Base-by-base conservation (phyloP, 2,113 vertebrate species). In the Philantomba maxwellii region DNA sequence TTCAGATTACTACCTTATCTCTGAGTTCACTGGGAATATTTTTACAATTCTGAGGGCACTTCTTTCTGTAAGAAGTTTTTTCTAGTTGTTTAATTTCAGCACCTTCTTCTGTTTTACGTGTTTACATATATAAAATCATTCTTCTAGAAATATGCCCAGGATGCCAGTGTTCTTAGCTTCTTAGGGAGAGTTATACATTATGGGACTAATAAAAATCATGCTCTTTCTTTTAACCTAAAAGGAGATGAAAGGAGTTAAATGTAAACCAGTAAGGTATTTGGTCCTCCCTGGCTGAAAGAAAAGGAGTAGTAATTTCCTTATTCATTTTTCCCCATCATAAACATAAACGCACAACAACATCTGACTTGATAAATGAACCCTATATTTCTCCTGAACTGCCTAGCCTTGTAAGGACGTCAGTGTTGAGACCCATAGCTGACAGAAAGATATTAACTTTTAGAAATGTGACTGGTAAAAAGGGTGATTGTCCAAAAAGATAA, bases 401-500 rank as follows among this genome's bases (percentile, higher is more conserved):
- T 53, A 53, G 4, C 84, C 80, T 97, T 91, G 9, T 28, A 85
- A n/a, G 13, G 43, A 51, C 6, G 26, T 55, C 51, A 47, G 8
- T 36, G 6, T 47, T 89, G 62, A 95, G 33, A 95, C 26, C 45
- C 70, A 85, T 58, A 87, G 30, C 89, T 60, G 55, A 77, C 78
- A 83, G 78, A 93, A 97, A 86, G 43, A 96, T 92, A 93, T 75
- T 90, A 97, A 88, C 84, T 91, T 95, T 95, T 55, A 88, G 84
- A 82, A 85, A 93, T 94, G 75, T 86, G 75, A 39, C 82, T 95
- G 75, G 53, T 84, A 57, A 70, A 47, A 83, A 94, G 36, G 13
- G 14, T 78, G 86, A 95, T 78, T 96, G 95, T 96, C 96, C 96
- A 98, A 97, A 94, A 93, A 90, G 75, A 92, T 93, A 97, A 94